Evolutionary conservation across 2,888 invertebrate genomes (phyloP), one percentile per base, ranked within the genome.

Genomic region (Anaspis maculata): DNA sequence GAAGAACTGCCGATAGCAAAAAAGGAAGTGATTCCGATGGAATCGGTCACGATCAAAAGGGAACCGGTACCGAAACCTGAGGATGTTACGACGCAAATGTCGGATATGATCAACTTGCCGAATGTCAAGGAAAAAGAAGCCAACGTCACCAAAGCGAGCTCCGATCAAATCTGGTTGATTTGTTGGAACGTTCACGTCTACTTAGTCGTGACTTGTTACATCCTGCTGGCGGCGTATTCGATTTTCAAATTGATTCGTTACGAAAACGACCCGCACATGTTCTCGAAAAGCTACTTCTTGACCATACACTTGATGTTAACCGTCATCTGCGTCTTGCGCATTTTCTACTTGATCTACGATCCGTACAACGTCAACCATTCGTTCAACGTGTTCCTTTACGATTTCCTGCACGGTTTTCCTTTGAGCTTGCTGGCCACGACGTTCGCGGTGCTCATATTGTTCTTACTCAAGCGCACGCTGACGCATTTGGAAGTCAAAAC

Each of bases 151-250:
- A 39, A 61, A 39, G 62, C 63, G 3, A 59, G 57, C 22, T 54
- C 61, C 1, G 63, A 66, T 25, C 61, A 66, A 35, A 81, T 83
- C 0, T 86, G 87, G 82, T 76, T 83, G 0, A 80, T 87, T 45
- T 89, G 88, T 2, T 92, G 91, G 92, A 86, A 90, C 54, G 76
- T 91, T 5, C 92, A 94, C 59, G 83, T 92, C 3, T 94, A 92
- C 66, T 66, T 87, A 23, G 83, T 86, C 0, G 91, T 90, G 1
- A 78, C 83, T 10, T 74, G 88, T 54, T 94, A 91, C 59, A 82
- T 86, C 0, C 69, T 90, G 7, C 67, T 94, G 50, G 87, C 89
- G 0, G 73, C 88, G 1, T 88, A 84, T 59, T 88, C 88, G 13
- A 79, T 90, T 38, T 81, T 87, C 56, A 88, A 89, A 65, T 76